Percentiles rank a stretch among this genome's conserved stretches.
Evolutionary conservation across 2,113 vertebrate species (phyloP).

Genomic region (Castor canadensis): DNA sequence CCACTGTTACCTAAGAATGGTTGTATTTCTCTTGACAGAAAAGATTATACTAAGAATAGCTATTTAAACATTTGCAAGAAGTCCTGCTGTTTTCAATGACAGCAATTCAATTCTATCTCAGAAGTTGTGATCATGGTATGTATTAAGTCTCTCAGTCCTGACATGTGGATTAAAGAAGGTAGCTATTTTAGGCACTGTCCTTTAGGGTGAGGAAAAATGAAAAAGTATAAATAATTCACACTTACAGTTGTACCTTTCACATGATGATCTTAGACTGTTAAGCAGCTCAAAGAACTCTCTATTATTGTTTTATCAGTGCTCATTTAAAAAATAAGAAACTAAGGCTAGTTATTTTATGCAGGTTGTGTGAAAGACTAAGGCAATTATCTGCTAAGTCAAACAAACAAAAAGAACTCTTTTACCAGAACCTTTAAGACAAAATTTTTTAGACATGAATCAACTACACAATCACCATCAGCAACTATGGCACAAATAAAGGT

Average conservation of each 20-base stretch:
- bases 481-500: neutral
- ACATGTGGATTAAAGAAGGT: slow-evolving; percentile 71
- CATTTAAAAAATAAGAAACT: slow-evolving; percentile 7
- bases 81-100: slow-evolving; percentile 82
- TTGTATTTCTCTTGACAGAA: slow-evolving; percentile 77
- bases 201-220: slow-evolving; percentile 75
- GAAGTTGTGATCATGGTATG: slow-evolving; percentile 79
- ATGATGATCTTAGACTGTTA: neutral
- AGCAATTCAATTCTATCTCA: slow-evolving; percentile 79
- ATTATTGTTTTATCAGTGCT: slow-evolving; percentile 15
- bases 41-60: slow-evolving; percentile 80
- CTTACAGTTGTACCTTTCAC: neutral
- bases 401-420: slow-evolving; percentile 12
- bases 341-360: neutral
- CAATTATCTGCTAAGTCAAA: slow-evolving; percentile 34
- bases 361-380: neutral
- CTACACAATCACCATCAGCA: neutral
- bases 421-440: slow-evolving; percentile 51
- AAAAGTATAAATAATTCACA: slow-evolving; percentile 61
- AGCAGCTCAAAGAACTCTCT: slow-evolving; percentile 18
- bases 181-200: slow-evolving; percentile 76
- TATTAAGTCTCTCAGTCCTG: slow-evolving; percentile 76
- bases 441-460: slow-evolving; percentile 25
- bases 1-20: slow-evolving; percentile 72
- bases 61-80: slow-evolving; percentile 80